phyloP scores from a whole-genome alignment of 2,113 vertebrate genomes.

The Notothenia coriiceps region DNA sequence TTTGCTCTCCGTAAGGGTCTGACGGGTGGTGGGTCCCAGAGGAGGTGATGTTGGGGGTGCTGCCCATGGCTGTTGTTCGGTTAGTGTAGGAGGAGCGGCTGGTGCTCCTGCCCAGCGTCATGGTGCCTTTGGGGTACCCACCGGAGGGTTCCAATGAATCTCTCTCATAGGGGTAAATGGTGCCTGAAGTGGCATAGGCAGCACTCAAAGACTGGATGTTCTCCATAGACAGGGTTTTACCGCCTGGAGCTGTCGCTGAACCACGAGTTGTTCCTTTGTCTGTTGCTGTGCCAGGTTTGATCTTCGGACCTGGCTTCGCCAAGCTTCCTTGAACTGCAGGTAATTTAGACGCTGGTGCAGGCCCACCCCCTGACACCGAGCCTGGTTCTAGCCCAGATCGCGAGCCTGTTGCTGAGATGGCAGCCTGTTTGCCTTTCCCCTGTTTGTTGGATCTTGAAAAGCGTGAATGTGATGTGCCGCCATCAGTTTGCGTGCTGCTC shows the following conservation, averaged over 20 bases:
- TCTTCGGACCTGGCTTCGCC: conserved; percentile 49
- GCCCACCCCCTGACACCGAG: conserved; percentile 77
- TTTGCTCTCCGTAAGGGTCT: conserved; percentile 88
- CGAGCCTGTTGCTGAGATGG: conserved; percentile 61
- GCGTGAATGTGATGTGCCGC: conserved; percentile 90
- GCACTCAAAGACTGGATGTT: conserved; percentile 98
- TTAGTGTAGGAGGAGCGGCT: conserved; percentile 89
- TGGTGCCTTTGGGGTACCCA: conserved; percentile 93
- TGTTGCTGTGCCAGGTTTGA: conserved; percentile 44
- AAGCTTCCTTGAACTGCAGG: conserved; percentile 44
- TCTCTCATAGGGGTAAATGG: conserved; percentile 93
- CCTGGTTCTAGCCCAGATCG: conserved; percentile 78
- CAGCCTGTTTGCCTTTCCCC: conserved; percentile 69
- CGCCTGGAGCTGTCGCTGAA: conserved; percentile 80
- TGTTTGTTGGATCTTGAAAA: conserved; percentile 87
- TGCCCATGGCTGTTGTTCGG: conserved; percentile 90
- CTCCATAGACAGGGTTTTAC: conserved; percentile 97
- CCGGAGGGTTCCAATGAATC: conserved; percentile 90
- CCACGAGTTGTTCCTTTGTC: conserved; percentile 48
- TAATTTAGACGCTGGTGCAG: conserved; percentile 52
- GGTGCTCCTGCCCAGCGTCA: conserved; percentile 94
- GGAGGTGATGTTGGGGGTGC: conserved; percentile 95
- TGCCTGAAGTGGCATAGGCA: conserved; percentile 95
- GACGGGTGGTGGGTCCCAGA: conserved; percentile 88
- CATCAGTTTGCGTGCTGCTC: conserved; percentile 88